Conservation (phyloP, 2,797 vertebrate genomes). For the Garrulus glandarius region DNA sequence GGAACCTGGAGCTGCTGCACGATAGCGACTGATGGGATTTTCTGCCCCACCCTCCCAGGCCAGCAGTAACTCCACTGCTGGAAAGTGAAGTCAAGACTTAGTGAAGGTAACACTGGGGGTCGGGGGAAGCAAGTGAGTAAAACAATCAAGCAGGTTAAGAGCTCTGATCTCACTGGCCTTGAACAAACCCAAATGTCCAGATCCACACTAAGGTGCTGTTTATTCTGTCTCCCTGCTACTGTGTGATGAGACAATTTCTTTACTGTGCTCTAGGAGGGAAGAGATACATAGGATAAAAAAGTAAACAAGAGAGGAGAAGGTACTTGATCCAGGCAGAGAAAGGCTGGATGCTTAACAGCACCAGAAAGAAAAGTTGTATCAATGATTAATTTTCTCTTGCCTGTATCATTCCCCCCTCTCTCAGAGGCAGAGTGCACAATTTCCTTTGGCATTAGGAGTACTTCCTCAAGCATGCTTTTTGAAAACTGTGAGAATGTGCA, state of each 20-base stretch:
- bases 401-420: background rate
- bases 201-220: background rate
- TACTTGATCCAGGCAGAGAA: background rate
- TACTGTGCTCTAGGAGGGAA: background rate
- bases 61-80: background rate
- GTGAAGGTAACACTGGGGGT: background rate
- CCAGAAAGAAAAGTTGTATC: background rate
- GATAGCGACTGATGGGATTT: accelerated
- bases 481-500: background rate
- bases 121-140: background rate
- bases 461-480: background rate
- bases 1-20: background rate
- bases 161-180: background rate
- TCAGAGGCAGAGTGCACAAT: background rate
- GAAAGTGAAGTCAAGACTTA: background rate
- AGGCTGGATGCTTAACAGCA: background rate
- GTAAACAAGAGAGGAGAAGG: background rate
- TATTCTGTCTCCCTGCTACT: background rate
- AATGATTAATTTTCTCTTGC: background rate
- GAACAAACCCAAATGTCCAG: background rate
- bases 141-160: background rate
- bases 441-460: background rate
- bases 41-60: background rate
- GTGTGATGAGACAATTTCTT: background rate
- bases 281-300: background rate